Percentiles rank a stretch among this genome's conserved stretches.
These are phyloP conservation scores for Xenopus borealis DNA, from an alignment of 2,113 vertebrate species.

Conservation along the genomic window DNA sequence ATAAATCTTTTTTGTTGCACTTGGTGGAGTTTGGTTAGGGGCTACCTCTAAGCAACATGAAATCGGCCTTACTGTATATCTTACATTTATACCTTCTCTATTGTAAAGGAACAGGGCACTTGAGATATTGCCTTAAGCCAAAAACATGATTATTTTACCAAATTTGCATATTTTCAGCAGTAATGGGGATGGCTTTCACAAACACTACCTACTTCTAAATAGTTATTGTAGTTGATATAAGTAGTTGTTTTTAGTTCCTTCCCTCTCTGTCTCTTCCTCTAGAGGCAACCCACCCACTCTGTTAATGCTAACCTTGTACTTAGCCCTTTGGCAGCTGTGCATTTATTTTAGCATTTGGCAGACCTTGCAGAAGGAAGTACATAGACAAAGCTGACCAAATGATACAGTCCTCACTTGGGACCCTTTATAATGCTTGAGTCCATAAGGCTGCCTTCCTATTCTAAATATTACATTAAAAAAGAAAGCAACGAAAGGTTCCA, in stretches of 20 bases:
- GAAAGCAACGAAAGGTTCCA: background rate
- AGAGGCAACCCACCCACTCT: slow-evolving; percentile 56
- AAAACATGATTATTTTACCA: slow-evolving; percentile 79
- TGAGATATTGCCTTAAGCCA: slow-evolving; percentile 79
- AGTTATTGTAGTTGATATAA: slow-evolving; percentile 54
- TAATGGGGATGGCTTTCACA: slow-evolving; percentile 70
- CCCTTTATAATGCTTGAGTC: slow-evolving; percentile 1
- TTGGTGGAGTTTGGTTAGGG: slow-evolving; percentile 76
- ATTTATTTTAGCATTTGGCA: slow-evolving; percentile 58
- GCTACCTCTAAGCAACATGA: slow-evolving; percentile 80
- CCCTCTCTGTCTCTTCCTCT: slow-evolving; percentile 43
- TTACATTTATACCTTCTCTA: slow-evolving; percentile 68
- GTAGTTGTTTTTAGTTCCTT: slow-evolving; percentile 65
- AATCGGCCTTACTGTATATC: slow-evolving; percentile 72
- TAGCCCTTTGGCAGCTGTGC: slow-evolving; percentile 49
- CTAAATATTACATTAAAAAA: slow-evolving; percentile 24
- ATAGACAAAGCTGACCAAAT: slow-evolving; percentile 49
- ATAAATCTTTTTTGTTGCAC: slow-evolving; percentile 63
- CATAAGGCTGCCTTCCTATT: slow-evolving; percentile 30
- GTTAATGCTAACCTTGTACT: slow-evolving; percentile 46
- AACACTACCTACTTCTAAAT: slow-evolving; percentile 72
- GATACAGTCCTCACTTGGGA: slow-evolving; percentile 37
- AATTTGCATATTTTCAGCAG: slow-evolving; percentile 85
- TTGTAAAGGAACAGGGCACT: slow-evolving; percentile 69
- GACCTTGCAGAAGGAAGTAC: slow-evolving; percentile 47